Evolutionary conservation across 1,140 invertebrate genomes (phyloP), one percentile per base, ranked within the genome.

Genomic region (Phocides pigmalion): DNA sequence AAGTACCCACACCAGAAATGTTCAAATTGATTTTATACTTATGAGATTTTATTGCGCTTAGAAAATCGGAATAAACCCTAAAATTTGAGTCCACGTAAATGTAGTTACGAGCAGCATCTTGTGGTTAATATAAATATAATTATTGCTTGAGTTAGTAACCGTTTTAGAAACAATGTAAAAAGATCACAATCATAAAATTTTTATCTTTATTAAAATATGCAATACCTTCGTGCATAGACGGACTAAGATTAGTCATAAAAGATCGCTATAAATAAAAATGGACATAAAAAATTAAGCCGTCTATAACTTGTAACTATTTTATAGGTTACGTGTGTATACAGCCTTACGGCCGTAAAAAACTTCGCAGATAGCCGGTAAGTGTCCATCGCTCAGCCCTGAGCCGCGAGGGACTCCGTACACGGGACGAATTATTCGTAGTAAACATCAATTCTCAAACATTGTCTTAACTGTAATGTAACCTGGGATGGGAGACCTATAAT

Each of bases 351-450:
- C 59, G 20, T 63, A 53, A 63, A 63, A 59, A 44, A 15, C 25
- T 44, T 44, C 17, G 39, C 1, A 32, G 28, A 32, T 12, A 32
- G 39, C 42, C 41, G 39, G 20, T 47, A 62, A 62, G 54, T 35
- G 50, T 39, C 66, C 64, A 66, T 64, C 66, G 66, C 70, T 72
- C 63, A 66, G 37, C 28, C 46, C 20, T 46, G 58, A 46, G 62
- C 62, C 70, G 39, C 68, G 47, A 37, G 70, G 70, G 70, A 73
- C 49, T 42, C 17, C 64, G 54, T 58, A 74, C 66, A 66, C 70
- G 62, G 68, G 46, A 66, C 64, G 59, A 64, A 77, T 76, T 78
- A 73, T 67, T 78, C 76, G 68, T 58, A 76, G 44, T 25, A 54
- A 41, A 47, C 44, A 41, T 25, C 41, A 46, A 42, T n/a, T 0